Percentiles rank a stretch among this genome's conserved stretches.
These are phyloP conservation scores for Brachionus rubens DNA, from an alignment of 1,140 invertebrate species.

Conservation along the genomic window DNA sequence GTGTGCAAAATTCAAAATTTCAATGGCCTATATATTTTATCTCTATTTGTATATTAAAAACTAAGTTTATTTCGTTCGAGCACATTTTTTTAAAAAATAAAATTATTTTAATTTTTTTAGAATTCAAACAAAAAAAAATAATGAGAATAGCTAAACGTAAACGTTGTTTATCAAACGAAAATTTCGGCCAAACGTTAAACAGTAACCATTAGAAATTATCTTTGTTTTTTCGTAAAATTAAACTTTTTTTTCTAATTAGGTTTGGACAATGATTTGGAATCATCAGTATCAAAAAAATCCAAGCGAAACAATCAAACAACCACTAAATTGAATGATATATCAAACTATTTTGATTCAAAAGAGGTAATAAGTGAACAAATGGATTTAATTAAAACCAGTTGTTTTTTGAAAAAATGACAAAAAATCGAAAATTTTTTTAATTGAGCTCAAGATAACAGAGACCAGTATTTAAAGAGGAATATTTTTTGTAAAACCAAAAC, in stretches of 20 bases:
- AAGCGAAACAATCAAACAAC: background rate
- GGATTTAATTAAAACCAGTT: slow-evolving; percentile 35
- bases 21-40: too few relatives aligned
- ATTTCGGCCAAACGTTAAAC: background rate
- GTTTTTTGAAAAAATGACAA: too few relatives aligned
- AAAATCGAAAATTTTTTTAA: too few relatives aligned
- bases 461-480: too few relatives aligned
- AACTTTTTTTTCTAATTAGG: too few relatives aligned
- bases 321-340: slow-evolving; percentile 19
- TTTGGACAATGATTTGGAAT: background rate
- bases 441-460: too few relatives aligned
- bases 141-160: slow-evolving; percentile 23
- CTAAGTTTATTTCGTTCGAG: too few relatives aligned
- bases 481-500: background rate
- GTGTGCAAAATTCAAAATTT: too few relatives aligned
- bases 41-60: too few relatives aligned
- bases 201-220: background rate
- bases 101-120: background rate
- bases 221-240: background rate
- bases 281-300: slow-evolving; percentile 1
- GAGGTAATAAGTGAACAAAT: slow-evolving; percentile 31
- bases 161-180: slow-evolving; percentile 16
- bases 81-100: background rate
- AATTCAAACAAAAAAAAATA: slow-evolving; percentile 4
- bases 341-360: background rate